Conservation (phyloP, 1,140 invertebrate genomes). For the Bombus cullumanus region DNA sequence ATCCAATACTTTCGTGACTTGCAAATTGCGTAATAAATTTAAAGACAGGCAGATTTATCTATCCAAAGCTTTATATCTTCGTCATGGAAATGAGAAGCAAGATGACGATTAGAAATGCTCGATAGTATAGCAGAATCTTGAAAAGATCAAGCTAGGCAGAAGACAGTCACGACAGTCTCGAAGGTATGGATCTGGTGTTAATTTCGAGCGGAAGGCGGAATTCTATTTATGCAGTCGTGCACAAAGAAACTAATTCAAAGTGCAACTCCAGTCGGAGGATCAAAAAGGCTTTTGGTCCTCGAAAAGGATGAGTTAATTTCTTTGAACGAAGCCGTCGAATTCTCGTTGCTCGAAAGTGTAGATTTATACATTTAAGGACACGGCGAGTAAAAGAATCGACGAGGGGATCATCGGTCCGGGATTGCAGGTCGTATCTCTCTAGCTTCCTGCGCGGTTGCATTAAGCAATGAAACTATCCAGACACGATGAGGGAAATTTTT, state of each 20-base stretch:
- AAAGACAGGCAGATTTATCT: no score
- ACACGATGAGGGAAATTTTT: not conserved
- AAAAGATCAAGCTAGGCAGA: not conserved
- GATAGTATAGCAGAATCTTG: not conserved
- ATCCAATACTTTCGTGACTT: no score
- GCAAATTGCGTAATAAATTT: no score
- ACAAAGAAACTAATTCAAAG: conserved; percentile 13
- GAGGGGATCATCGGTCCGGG: not conserved
- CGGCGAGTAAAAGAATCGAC: not conserved
- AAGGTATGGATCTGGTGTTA: not conserved
- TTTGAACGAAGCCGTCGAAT: not conserved
- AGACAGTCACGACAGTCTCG: not conserved
- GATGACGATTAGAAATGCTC: no score
- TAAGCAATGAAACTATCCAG: conserved; percentile 8
- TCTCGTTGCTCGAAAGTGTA: not conserved
- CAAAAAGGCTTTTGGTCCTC: not conserved
- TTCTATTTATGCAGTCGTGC: conserved; percentile 26
- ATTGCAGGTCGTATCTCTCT: not conserved
- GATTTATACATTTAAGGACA: conserved; percentile 10
- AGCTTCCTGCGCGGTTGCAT: not conserved
- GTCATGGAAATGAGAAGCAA: no score
- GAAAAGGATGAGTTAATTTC: conserved; percentile 18
- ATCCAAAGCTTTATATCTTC: no score
- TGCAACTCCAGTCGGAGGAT: not conserved
- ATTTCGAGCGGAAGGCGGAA: not conserved